These are phyloP conservation scores for Rhamphomyia laevipes DNA, from an alignment of 2,888 invertebrate species.

Conservation along the genomic window DNA sequence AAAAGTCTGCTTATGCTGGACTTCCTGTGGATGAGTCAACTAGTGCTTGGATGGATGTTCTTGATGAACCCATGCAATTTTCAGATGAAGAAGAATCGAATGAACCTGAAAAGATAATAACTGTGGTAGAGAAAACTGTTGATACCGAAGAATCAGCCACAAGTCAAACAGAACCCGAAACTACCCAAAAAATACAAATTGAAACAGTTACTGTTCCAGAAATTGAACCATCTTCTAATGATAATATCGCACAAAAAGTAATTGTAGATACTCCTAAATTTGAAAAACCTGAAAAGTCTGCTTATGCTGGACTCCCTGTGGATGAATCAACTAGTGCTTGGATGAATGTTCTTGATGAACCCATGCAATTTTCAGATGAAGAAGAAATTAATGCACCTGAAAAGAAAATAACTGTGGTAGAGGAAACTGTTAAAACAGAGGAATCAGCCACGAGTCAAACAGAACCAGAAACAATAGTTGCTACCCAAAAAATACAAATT, in stretches of 20 bases:
- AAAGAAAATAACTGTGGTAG: too few species aligned
- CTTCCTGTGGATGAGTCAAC: slow-evolving; percentile 27
- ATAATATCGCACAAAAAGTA: neutral
- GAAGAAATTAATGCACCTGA: neutral
- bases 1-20: slow-evolving; percentile 18
- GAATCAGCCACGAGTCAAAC: neutral
- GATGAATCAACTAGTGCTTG: slow-evolving; percentile 26
- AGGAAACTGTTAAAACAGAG: neutral
- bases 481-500: neutral
- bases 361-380: slow-evolving; percentile 21
- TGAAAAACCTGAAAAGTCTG: neutral
- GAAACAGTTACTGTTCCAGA: neutral
- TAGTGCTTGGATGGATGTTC: slow-evolving; percentile 25
- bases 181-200: neutral
- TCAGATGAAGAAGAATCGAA: slow-evolving; percentile 9
- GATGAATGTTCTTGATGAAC: slow-evolving; percentile 29
- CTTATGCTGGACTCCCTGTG: slow-evolving; percentile 25
- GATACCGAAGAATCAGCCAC: neutral
- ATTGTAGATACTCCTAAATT: neutral
- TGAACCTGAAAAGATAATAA: too few species aligned
- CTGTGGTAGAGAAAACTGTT: neutral
- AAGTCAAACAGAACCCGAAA: neutral
- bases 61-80: slow-evolving; percentile 28
- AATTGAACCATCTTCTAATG: neutral
- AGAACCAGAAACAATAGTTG: neutral